Evolutionary conservation across 2,113 vertebrate species (phyloP).

Genomic region (Myanophis thanlyinensis): DNA sequence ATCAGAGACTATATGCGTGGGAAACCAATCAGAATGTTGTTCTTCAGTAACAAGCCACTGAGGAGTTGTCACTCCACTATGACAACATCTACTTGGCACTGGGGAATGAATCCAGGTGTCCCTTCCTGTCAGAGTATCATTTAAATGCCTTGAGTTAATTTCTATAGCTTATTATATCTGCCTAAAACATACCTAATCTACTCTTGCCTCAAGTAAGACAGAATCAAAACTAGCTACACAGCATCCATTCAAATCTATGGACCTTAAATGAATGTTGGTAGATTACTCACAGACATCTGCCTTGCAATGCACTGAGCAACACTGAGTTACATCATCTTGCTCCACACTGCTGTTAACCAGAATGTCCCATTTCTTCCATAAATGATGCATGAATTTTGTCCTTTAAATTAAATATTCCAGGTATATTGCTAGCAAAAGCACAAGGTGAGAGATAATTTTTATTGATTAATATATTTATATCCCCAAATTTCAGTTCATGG

Average conservation of each 20-base stretch:
- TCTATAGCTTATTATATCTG: neutral
- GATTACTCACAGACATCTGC: neutral
- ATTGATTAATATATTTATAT: neutral
- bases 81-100: slow-evolving; percentile 11
- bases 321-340: neutral
- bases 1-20: neutral
- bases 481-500: neutral
- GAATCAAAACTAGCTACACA: neutral
- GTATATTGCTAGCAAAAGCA: neutral
- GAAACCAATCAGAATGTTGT: neutral
- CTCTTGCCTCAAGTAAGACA: neutral
- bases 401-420: neutral
- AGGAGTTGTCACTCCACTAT: neutral
- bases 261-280: neutral
- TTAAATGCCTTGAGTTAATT: neutral
- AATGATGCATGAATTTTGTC: neutral
- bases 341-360: neutral
- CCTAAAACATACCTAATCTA: neutral
- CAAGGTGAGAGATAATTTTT: neutral
- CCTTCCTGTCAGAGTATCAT: neutral
- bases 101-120: neutral
- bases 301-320: neutral
- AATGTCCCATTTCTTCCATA: neutral
- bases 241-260: neutral
- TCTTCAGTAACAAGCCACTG: neutral